Base-by-base conservation (phyloP, 1,140 invertebrate species). In the Zaprionus vittiger region DNA sequence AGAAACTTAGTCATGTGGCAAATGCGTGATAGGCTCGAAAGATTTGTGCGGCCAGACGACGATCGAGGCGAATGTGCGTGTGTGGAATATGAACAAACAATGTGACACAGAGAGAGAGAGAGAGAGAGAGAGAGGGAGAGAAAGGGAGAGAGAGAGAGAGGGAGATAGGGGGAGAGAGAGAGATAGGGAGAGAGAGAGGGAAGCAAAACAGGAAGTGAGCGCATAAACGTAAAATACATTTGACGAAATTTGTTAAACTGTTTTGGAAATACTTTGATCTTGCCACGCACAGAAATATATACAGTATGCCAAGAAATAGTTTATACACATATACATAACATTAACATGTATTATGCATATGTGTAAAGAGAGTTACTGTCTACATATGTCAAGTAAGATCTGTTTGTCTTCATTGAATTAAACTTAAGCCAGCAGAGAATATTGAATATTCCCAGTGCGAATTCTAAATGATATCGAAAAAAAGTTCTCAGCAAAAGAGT, bases 21-120 rank as follows among this genome's bases (percentile, higher is more conserved):
- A 62, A 77, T 79, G 84, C 84, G 85, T 87, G 84, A 87, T 89
- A 89, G 61, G 70, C 61, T 69, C 60, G 68, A 61, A 38, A 24
- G 63, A 66, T 56, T 24, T 71, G 68, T 31, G 47, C 31, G 59
- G 31, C 44, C 22, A 49, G 37, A 34, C 54, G 37, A 34, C 54
- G 57, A 79, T 66, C 65, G 64, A 65, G 57, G 65, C 65, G 17
- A 37, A 20, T 2, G 37, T 26, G 26, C 49, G n/a, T 34, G 47
- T 38, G 49, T 38, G 24, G 55, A 15, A 54, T 20, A 12, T 26
- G 38, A 47, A 38, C 24, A 28, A 28, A 47, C 22, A 4, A 38
- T 34, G 62, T 49, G 56, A 20, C 37, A n/a, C 20, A 56, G 26
- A 60, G 24, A 67, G 7, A 14, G 47, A 17, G 15, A 49, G n/a